phyloP scores from a whole-genome alignment of 2,888 invertebrate genomes.

The Mechanitis messenoides region DNA sequence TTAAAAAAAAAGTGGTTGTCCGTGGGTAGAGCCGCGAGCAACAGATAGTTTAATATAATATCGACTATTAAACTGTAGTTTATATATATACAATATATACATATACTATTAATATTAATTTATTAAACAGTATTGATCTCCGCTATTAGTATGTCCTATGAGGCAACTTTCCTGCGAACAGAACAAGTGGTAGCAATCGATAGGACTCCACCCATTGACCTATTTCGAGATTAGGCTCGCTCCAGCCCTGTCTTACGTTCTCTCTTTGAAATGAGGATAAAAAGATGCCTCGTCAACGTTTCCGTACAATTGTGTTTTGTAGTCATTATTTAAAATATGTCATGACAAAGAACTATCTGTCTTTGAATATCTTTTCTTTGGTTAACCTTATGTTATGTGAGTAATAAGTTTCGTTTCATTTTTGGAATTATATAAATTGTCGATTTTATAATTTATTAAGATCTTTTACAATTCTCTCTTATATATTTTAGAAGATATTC shows the following conservation, averaged over 20 bases:
- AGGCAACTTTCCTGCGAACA: conserved; percentile 47
- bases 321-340: background rate
- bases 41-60: too few species aligned
- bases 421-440: background rate
- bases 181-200: conserved; percentile 66
- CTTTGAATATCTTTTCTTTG: background rate
- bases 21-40: too few species aligned
- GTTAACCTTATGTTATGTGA: background rate
- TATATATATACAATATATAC: too few species aligned
- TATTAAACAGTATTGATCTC: too few species aligned
- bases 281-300: background rate
- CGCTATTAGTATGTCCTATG: conserved; percentile 5
- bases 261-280: conserved; percentile 17
- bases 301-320: background rate
- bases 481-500: too few species aligned
- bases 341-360: background rate
- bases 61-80: too few species aligned
- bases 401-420: background rate
- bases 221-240: conserved; percentile 57
- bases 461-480: too few species aligned
- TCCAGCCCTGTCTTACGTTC: conserved; percentile 30
- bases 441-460: too few species aligned
- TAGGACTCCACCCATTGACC: conserved; percentile 68
- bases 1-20: too few species aligned
- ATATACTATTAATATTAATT: too few species aligned